phyloP scores from a whole-genome alignment of 2,113 vertebrate species.

The Oreochromis spilurus region DNA sequence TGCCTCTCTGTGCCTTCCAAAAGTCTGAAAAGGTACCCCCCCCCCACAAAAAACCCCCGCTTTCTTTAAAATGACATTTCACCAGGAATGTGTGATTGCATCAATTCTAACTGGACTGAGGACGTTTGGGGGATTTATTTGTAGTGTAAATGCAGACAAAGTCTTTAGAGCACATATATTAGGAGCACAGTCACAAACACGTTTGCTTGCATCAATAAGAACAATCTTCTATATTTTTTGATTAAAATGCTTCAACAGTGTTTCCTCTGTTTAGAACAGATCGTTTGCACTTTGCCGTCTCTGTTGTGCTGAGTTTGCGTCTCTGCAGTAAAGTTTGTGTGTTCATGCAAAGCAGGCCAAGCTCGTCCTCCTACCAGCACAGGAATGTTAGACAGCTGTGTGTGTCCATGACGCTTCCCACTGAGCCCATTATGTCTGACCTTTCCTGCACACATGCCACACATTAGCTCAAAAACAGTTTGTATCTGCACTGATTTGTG shows the following conservation, averaged over 20 bases:
- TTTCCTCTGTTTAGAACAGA: background rate
- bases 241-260: constrained; percentile 24
- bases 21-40: background rate
- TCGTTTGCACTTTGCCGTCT: constrained; percentile 62
- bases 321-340: background rate
- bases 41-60: background rate
- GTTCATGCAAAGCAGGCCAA: background rate
- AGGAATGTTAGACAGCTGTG: constrained; percentile 65
- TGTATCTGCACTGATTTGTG: background rate
- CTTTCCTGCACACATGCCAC: background rate
- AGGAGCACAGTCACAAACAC: background rate
- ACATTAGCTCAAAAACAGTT: background rate
- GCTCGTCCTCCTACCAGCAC: constrained; percentile 10
- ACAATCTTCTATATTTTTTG: background rate
- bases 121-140: background rate
- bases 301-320: constrained; percentile 14
- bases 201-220: background rate
- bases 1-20: constrained; percentile 41
- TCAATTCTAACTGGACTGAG: background rate
- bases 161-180: constrained; percentile 42
- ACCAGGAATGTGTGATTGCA: background rate
- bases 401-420: constrained; percentile 35
- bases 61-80: background rate
- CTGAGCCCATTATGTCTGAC: constrained; percentile 17
- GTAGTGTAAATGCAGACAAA: constrained; percentile 34